These are phyloP conservation scores for Ancistrus triradiatus DNA, from an alignment of 2,113 vertebrate species.

Conservation along the genomic window DNA sequence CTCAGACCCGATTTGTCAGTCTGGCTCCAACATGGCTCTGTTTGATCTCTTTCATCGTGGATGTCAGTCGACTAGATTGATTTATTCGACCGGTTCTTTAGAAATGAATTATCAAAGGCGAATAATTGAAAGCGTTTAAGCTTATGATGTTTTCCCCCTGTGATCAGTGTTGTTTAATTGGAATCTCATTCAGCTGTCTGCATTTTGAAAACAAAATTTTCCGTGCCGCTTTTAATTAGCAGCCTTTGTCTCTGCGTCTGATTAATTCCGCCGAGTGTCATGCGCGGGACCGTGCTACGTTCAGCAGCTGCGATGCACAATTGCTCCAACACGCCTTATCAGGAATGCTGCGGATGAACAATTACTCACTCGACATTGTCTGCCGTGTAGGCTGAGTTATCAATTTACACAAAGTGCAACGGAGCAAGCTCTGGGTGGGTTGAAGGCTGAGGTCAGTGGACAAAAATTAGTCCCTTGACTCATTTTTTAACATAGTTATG, in stretches of 20 bases:
- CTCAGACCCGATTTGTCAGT: not conserved
- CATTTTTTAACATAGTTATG: too few relatives aligned
- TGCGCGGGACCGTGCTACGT: conserved; percentile 46
- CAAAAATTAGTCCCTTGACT: too few relatives aligned
- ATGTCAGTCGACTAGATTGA: conserved; percentile 34
- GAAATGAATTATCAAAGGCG: conserved; percentile 45
- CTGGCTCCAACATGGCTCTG: not conserved
- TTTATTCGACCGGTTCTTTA: conserved; percentile 36
- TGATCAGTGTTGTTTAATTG: conserved; percentile 65
- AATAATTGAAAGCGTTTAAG: conserved; percentile 55
- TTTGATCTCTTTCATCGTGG: conserved; percentile 6
- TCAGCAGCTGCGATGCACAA: conserved; percentile 51
- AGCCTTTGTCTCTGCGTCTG: conserved; percentile 61
- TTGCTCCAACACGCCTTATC: conserved; percentile 23
- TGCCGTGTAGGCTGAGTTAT: not conserved
- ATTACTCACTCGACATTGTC: not conserved
- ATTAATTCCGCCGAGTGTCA: conserved; percentile 61
- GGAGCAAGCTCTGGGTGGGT: not conserved
- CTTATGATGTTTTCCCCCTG: conserved; percentile 46
- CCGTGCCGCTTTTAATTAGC: conserved; percentile 62
- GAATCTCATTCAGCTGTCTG: conserved; percentile 53
- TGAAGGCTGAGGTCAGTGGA: too few relatives aligned
- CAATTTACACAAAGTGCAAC: not conserved
- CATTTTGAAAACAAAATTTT: conserved; percentile 57
- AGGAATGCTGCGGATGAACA: not conserved